Evolutionary conservation across 1,140 invertebrate species (phyloP).

Genomic region (Diabrotica undecimpunctata): DNA sequence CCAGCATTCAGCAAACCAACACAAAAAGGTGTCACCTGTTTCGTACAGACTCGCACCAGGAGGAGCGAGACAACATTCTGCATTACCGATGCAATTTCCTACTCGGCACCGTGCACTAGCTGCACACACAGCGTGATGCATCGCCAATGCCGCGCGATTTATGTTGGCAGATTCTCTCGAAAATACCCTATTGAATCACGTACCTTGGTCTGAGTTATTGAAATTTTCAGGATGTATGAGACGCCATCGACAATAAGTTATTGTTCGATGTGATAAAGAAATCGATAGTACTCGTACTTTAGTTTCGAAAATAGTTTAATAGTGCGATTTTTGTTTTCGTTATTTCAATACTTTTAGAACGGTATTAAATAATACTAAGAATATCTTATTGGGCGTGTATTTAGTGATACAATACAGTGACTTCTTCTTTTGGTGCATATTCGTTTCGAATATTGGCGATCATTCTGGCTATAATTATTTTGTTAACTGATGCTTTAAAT

Average conservation of each 20-base stretch:
- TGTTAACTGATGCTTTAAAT: no score
- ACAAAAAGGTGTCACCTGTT: constrained; percentile 22
- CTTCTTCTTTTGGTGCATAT: no score
- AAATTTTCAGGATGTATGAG: constrained; percentile 3
- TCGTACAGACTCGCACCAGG: constrained; percentile 15
- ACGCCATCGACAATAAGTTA: neutral
- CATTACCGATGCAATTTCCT: constrained; percentile 28
- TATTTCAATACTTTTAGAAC: no score
- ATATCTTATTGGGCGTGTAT: no score
- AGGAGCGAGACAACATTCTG: constrained; percentile 13
- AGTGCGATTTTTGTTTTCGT: no score
- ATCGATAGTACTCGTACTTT: no score
- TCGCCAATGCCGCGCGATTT: constrained; percentile 8
- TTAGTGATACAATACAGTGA: no score
- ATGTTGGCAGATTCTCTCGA: constrained; percentile 9
- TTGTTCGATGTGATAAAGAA: neutral
- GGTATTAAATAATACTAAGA: no score
- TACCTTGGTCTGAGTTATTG: constrained; percentile 6
- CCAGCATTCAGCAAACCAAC: no score
- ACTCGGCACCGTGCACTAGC: constrained; percentile 9
- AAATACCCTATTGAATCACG: constrained; percentile 9
- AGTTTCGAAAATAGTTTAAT: no score
- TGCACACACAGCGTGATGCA: constrained; percentile 6
- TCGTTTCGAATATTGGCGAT: no score
- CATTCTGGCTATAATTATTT: no score